Percentiles rank a stretch among this genome's conserved stretches.
These are phyloP conservation scores for Scrobipalpa atriplicella DNA, from an alignment of 2,888 invertebrate genomes.

Conservation along the genomic window DNA sequence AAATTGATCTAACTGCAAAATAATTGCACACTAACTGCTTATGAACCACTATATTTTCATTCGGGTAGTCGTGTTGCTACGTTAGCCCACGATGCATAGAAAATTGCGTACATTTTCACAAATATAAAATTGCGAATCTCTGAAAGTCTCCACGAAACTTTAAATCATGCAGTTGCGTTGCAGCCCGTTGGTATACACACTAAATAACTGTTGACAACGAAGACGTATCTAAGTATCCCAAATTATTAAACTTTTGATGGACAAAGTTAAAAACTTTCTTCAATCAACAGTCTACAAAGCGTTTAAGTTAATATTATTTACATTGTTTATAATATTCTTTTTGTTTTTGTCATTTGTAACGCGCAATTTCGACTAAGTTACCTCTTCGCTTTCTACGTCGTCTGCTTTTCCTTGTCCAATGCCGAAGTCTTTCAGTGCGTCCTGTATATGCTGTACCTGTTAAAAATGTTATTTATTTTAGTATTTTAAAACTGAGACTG, in stretches of 20 bases:
- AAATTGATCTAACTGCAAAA: too few relatives aligned
- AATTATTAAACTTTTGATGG: slow-evolving; percentile 50
- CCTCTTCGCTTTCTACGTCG: slow-evolving; percentile 60
- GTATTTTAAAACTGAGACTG: too few relatives aligned
- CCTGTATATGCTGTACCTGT: slow-evolving; percentile 86
- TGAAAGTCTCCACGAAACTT: too few relatives aligned
- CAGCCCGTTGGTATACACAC: slow-evolving; percentile 4
- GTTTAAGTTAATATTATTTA: slow-evolving; percentile 40
- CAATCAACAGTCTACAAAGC: slow-evolving; percentile 52
- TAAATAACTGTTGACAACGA: slow-evolving; percentile 31
- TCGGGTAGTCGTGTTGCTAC: too few relatives aligned
- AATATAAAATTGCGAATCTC: too few relatives aligned
- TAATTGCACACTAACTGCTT: too few relatives aligned
- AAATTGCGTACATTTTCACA: too few relatives aligned
- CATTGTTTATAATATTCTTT: slow-evolving; percentile 35
- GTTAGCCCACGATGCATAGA: too few relatives aligned
- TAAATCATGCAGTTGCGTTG: neutral
- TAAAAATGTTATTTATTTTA: too few relatives aligned
- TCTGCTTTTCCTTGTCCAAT: slow-evolving; percentile 75
- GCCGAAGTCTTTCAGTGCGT: slow-evolving; percentile 84
- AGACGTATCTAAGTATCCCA: slow-evolving; percentile 38
- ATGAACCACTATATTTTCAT: too few relatives aligned
- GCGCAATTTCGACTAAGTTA: slow-evolving; percentile 53
- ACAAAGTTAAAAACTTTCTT: slow-evolving; percentile 50
- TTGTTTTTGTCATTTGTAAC: neutral